Percentiles rank a stretch among this genome's conserved stretches.
Conservation (phyloP, 2,113 vertebrate species). For the Rhinoderma darwinii region DNA sequence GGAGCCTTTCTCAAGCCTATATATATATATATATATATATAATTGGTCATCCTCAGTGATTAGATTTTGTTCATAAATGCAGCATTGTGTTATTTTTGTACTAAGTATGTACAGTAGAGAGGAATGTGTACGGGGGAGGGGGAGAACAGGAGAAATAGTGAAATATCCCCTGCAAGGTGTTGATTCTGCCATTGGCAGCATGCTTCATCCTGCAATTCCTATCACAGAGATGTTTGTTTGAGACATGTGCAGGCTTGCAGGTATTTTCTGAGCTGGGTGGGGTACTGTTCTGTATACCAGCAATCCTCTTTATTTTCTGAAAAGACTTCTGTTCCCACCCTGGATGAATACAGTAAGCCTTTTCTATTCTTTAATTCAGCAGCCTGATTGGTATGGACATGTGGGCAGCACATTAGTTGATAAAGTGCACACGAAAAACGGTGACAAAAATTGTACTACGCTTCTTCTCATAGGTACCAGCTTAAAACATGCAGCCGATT, state of each 20-base stretch:
- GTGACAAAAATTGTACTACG: not conserved
- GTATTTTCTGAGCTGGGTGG: not conserved
- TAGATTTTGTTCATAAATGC: not conserved
- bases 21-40: too few species aligned
- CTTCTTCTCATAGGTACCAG: not conserved
- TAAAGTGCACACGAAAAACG: not conserved
- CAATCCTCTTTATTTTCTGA: not conserved
- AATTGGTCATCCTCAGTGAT: not conserved
- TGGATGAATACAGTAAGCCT: slow-evolving; percentile 3
- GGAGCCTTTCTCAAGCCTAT: too few species aligned
- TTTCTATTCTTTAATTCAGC: slow-evolving; percentile 1
- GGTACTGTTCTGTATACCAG: not conserved
- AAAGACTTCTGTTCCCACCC: slow-evolving; percentile 14
- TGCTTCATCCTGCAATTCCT: slow-evolving; percentile 12
- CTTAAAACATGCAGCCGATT: too few species aligned
- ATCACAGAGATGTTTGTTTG: slow-evolving; percentile 32
- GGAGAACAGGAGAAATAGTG: not conserved
- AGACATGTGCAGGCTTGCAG: slow-evolving; percentile 43
- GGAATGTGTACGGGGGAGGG: not conserved
- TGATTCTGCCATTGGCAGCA: not conserved
- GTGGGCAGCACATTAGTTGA: not conserved
- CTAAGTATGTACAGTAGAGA: too few species aligned
- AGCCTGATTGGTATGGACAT: slow-evolving; percentile 32
- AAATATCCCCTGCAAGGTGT: slow-evolving; percentile 10
- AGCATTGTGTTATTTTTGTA: not conserved